Conservation (phyloP, 1,140 invertebrate species). For the Dendroctonus valens region DNA sequence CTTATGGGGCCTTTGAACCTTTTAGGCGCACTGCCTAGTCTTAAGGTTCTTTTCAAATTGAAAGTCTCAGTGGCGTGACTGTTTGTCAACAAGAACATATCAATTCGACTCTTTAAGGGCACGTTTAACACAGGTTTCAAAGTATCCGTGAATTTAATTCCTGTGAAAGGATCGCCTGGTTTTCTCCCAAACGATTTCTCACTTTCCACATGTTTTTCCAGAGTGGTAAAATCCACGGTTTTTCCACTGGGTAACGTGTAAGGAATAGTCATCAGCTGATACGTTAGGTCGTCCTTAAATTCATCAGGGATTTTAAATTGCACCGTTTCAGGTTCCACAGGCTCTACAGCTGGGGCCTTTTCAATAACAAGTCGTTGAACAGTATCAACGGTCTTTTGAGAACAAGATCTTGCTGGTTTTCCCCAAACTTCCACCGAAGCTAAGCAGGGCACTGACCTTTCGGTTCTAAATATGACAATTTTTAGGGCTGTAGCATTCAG, state of each 20-base stretch:
- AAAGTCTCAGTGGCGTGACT: constrained; percentile 56
- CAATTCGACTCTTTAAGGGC: constrained; percentile 71
- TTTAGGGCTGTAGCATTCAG: constrained; percentile 50
- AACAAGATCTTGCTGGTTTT: constrained; percentile 53
- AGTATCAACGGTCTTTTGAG: constrained; percentile 52
- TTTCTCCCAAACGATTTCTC: constrained; percentile 69
- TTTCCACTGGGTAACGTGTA: constrained; percentile 75
- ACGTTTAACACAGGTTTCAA: constrained; percentile 65
- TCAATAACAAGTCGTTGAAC: constrained; percentile 44
- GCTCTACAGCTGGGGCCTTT: not conserved
- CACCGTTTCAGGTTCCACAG: constrained; percentile 5
- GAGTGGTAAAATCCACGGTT: constrained; percentile 71
- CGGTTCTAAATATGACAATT: constrained; percentile 58
- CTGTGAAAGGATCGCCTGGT: constrained; percentile 79
- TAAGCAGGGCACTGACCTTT: constrained; percentile 62
- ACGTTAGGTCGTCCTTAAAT: constrained; percentile 78
- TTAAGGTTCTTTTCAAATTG: constrained; percentile 63
- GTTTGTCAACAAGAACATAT: constrained; percentile 70
- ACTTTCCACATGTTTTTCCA: constrained; percentile 66
- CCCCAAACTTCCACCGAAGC: constrained; percentile 66
- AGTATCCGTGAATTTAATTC: constrained; percentile 61
- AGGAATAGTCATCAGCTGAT: constrained; percentile 74
- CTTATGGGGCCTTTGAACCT: constrained; percentile 1
- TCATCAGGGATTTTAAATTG: constrained; percentile 65
- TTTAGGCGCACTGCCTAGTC: constrained; percentile 39